Percentiles rank a stretch among this genome's conserved stretches.
phyloP scores from a whole-genome alignment of 1,140 invertebrate species.

The Brachionus paranguensis region DNA sequence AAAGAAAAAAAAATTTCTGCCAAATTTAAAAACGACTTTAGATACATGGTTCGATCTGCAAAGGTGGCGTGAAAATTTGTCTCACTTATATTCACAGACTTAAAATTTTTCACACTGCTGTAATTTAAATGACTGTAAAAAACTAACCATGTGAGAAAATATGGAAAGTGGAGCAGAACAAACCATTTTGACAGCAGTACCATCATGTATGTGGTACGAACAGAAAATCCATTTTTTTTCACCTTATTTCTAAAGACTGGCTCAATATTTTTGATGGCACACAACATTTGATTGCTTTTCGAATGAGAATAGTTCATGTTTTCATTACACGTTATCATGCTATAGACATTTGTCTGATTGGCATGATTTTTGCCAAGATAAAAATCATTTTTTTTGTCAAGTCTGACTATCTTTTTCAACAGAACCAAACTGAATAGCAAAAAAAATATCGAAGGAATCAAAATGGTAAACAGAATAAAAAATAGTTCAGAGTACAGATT shows the following conservation, averaged over 20 bases:
- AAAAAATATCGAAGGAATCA: neutral
- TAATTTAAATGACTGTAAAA: neutral
- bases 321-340: neutral
- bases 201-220: neutral
- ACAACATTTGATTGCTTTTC: neutral
- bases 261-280: neutral
- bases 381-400: neutral
- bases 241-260: neutral
- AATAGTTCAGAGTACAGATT: neutral
- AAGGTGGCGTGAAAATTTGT: neutral
- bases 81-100: neutral
- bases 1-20: neutral
- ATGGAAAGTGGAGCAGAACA: neutral
- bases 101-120: neutral
- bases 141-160: neutral
- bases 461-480: neutral
- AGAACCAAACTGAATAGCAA: neutral
- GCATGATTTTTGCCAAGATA: neutral
- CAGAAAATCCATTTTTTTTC: neutral
- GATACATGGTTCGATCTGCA: neutral
- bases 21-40: neutral
- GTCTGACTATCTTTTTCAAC: neutral
- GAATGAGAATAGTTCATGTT: neutral
- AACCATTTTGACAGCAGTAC: conserved; percentile 14
- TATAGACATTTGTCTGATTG: neutral